A percentile compares a stretch with the other conserved stretches of the same genome.
These are phyloP conservation scores for Drosophila pectinifera DNA, from an alignment of 1,140 invertebrate species.

Conservation along the genomic window DNA sequence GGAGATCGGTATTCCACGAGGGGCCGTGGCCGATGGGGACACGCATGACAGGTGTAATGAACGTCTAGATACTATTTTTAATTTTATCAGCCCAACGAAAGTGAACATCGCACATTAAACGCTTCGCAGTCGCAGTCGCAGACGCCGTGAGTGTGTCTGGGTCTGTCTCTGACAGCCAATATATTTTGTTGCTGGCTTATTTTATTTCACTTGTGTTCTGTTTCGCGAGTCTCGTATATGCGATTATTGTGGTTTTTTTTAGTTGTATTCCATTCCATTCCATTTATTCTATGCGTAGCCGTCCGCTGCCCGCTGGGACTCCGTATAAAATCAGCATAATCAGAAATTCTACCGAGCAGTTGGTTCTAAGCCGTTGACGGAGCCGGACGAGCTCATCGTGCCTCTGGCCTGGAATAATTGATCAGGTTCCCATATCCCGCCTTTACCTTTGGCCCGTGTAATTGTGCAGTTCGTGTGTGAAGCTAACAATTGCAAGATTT, in stretches of 20 bases:
- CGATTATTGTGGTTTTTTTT: slow-evolving; percentile 56
- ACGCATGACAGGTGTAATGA: slow-evolving; percentile 56
- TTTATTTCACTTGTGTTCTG: slow-evolving; percentile 74
- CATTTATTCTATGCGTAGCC: slow-evolving; percentile 77
- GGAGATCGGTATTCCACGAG: slow-evolving; percentile 3
- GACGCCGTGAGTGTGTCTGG: slow-evolving; percentile 21
- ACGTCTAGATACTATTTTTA: slow-evolving; percentile 67
- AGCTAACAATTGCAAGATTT: slow-evolving; percentile 67
- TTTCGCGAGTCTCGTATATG: slow-evolving; percentile 67
- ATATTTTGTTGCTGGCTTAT: slow-evolving; percentile 43
- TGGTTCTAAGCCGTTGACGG: slow-evolving; percentile 72
- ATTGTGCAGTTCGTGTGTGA: slow-evolving; percentile 62
- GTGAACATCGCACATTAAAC: slow-evolving; percentile 67
- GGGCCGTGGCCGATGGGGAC: background rate
- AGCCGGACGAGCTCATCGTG: slow-evolving; percentile 59
- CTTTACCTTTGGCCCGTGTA: slow-evolving; percentile 30
- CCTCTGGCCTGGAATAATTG: slow-evolving; percentile 37
- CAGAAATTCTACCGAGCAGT: slow-evolving; percentile 79
- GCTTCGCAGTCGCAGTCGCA: slow-evolving; percentile 39
- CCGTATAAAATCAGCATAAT: slow-evolving; percentile 84
- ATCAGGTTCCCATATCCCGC: slow-evolving; percentile 6
- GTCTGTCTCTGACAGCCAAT: slow-evolving; percentile 41
- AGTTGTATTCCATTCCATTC: slow-evolving; percentile 60
- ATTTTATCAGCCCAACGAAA: slow-evolving; percentile 75
- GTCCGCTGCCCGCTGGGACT: slow-evolving; percentile 31